Evolutionary conservation across 2,113 vertebrate species (phyloP).

Genomic region (Ranitomeya variabilis): DNA sequence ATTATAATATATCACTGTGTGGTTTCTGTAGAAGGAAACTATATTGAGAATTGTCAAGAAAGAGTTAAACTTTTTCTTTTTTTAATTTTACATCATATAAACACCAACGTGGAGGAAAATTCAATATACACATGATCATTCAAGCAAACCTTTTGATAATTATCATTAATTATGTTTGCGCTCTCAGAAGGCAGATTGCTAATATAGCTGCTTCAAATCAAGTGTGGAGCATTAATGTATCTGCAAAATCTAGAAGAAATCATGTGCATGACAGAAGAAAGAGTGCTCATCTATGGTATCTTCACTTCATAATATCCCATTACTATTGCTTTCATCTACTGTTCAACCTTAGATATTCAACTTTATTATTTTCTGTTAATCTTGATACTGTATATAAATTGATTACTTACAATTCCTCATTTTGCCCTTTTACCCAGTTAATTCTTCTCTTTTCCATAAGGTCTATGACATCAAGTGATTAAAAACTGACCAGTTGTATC

Average conservation of each 20-base stretch:
- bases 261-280: not conserved
- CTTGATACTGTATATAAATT: not conserved
- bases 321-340: not conserved
- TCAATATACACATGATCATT: slow-evolving; percentile 7
- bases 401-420: too few relatives aligned
- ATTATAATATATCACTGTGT: not conserved
- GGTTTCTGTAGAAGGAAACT: not conserved
- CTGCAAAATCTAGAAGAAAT: not conserved
- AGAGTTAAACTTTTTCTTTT: not conserved
- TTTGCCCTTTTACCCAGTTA: too few relatives aligned
- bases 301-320: not conserved
- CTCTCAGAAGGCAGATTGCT: slow-evolving; percentile 1
- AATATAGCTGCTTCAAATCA: slow-evolving; percentile 29
- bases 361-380: not conserved
- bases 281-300: slow-evolving; percentile 6
- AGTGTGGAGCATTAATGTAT: slow-evolving; percentile 23
- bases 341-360: not conserved
- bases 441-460: too few relatives aligned
- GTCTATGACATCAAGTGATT: too few relatives aligned
- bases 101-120: not conserved
- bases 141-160: slow-evolving; percentile 25
- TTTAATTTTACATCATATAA: not conserved
- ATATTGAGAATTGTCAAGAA: not conserved
- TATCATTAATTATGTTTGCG: slow-evolving; percentile 34
- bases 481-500: too few relatives aligned